Base-by-base conservation (phyloP, 2,888 invertebrate species). In the Atherix ibis region DNA sequence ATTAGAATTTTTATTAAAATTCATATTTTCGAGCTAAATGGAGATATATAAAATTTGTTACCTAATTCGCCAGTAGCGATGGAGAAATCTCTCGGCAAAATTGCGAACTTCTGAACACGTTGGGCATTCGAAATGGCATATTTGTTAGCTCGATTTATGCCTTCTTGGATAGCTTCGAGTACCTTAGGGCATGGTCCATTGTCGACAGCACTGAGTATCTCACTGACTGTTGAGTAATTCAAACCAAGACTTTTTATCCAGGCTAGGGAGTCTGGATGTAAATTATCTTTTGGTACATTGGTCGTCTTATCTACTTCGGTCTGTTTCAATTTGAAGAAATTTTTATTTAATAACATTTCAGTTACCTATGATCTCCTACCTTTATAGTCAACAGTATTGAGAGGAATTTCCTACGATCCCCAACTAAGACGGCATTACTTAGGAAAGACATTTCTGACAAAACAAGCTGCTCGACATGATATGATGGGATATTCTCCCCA, bases 401-500 rank as follows among this genome's bases (percentile, higher is more conserved):
- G 32, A 92, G 70, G 64, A 81, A 92, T 61, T 91, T 92, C 42
- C 73, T 71, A 50, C 72, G 68, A 59, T 92, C 91, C 2, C 91
- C 91, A 40, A 92, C 69, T 10, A 91, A 65, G 48, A 91, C 70
- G 1, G 76, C 83, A 59, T 87, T 79, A 46, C 82, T 81, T 3
- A 92, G 57, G 35, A 72, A 69, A 4, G 79, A 73, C 24, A 91
- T 58, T 51, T 82, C 77, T 1, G 70, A 59, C 49, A 79, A 77
- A 5, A 92, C 68, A 18, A 67, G 58, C 45, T 83, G 77, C 58
- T 92, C 92, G 41, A 91, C 83, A 19, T 76, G 70, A 15, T 83
- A 75, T 0, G 91, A 89, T 2, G 91, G 72, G 49, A 87, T 71
- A 56, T 92, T 92, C 64, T 92, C 91, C 4, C 91, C 92, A 8